These are phyloP conservation scores for Haliaeetus vocifer DNA, from an alignment of 2,797 vertebrate species.

Conservation along the genomic window DNA sequence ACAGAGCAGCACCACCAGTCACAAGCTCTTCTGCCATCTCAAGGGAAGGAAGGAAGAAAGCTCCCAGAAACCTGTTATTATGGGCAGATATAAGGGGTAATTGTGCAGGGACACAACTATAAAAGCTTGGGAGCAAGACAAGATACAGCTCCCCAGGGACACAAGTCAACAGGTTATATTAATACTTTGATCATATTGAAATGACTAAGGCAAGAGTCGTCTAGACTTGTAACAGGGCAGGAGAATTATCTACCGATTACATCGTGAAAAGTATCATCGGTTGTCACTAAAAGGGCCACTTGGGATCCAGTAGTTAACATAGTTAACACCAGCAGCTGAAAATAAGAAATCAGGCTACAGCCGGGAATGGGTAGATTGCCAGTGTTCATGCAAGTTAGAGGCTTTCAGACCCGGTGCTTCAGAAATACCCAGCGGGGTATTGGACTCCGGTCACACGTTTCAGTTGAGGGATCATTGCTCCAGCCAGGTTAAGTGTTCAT, in stretches of 20 bases:
- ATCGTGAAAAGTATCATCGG: neutral
- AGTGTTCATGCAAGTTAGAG: neutral
- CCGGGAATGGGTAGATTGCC: neutral
- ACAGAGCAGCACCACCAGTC: neutral
- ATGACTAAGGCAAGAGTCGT: neutral
- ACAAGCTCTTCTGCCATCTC: neutral
- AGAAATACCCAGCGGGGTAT: accelerated
- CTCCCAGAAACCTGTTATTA: neutral
- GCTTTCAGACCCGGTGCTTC: neutral
- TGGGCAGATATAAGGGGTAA: neutral
- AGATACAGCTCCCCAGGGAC: neutral
- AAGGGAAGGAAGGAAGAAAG: neutral
- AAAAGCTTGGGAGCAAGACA: neutral
- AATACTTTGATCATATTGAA: neutral
- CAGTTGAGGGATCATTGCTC: accelerated
- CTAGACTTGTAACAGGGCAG: neutral
- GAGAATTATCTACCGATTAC: neutral
- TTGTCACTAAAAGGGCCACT: neutral
- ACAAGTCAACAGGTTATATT: neutral
- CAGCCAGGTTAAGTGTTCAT: neutral
- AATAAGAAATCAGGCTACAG: neutral
- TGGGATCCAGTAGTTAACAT: neutral
- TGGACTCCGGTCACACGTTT: neutral
- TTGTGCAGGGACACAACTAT: neutral
- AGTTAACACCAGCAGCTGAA: neutral